A percentile compares a stretch with the other conserved stretches of the same genome.
phyloP scores from a whole-genome alignment of 2,113 vertebrate species.

The Burhinus bistriatus region DNA sequence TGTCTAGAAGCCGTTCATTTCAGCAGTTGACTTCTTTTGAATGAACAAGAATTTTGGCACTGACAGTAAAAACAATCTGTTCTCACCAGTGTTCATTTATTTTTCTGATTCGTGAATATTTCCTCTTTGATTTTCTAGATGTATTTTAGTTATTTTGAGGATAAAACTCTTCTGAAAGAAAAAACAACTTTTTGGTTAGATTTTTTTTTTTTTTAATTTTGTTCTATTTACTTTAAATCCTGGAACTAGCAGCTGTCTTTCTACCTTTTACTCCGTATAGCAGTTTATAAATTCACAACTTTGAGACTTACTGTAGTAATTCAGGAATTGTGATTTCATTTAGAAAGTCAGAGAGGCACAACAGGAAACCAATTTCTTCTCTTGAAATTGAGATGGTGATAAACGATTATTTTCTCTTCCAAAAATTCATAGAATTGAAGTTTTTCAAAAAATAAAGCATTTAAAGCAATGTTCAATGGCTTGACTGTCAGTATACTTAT shows the following conservation, averaged over 20 bases:
- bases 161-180: not conserved
- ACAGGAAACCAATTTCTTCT: not conserved
- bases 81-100: not conserved
- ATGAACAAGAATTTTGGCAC: not conserved
- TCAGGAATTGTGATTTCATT: not conserved
- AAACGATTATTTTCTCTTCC: not conserved
- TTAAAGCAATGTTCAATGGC: not conserved
- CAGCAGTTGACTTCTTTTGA: not conserved
- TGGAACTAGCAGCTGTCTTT: not conserved
- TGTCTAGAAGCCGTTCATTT: not conserved
- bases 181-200: not conserved
- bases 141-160: not conserved
- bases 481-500: not conserved
- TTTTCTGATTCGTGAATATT: not conserved
- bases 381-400: not conserved
- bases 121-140: not conserved
- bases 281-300: not conserved
- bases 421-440: not conserved
- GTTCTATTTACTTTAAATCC: not conserved
- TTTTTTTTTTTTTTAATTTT: not conserved
- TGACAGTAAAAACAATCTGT: not conserved
- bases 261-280: not conserved
- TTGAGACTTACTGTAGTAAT: not conserved
- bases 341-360: not conserved
- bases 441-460: not conserved